Conservation (phyloP, 1,140 invertebrate species). For the Oscheius sp. region DNA sequence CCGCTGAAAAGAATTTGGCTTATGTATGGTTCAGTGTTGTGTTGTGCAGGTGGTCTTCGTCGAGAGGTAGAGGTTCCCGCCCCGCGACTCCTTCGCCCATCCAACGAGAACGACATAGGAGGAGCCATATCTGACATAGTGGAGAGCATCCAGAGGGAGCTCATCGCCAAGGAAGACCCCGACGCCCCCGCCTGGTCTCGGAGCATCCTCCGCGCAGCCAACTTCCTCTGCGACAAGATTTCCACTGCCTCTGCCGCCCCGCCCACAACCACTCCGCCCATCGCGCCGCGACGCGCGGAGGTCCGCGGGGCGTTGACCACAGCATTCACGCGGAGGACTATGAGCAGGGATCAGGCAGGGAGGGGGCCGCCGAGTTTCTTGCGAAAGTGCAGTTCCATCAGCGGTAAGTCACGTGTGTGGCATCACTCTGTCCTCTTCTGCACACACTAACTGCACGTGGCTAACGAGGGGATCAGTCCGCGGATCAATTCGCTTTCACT, state of each 20-base stretch:
- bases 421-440: neutral
- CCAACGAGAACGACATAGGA: conserved; percentile 6
- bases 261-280: neutral
- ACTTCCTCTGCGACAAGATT: conserved; percentile 56
- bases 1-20: neutral
- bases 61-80: neutral
- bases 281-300: neutral
- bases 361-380: neutral
- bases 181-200: conserved; percentile 50
- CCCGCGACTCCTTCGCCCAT: neutral
- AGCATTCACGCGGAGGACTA: neutral
- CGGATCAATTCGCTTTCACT: too few species aligned
- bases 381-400: neutral
- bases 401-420: neutral
- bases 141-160: conserved; percentile 33
- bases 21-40: neutral
- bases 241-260: neutral
- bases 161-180: conserved; percentile 8
- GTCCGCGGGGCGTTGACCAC: neutral
- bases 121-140: conserved; percentile 25
- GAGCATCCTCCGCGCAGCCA: conserved; percentile 50
- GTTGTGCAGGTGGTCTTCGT: neutral
- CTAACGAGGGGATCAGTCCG: too few species aligned
- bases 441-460: neutral
- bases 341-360: neutral